Percentiles rank a stretch among this genome's conserved stretches.
phyloP scores from a whole-genome alignment of 1,140 invertebrate genomes.

The Drosophila watanabei region DNA sequence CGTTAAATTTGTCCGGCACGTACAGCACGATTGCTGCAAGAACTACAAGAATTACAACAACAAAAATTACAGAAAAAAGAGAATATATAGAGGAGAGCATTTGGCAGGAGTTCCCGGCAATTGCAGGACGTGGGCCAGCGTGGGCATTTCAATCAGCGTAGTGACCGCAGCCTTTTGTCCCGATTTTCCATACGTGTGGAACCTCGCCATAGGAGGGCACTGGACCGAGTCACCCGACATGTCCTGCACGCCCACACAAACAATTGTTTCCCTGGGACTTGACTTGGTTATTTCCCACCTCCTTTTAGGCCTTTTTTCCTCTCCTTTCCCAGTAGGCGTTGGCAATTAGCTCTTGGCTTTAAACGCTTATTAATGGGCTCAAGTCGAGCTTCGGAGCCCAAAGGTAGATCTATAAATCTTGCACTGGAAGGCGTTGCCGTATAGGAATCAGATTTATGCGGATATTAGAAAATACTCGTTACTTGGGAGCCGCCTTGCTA shows the following conservation, averaged over 20 bases:
- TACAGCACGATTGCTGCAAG: constrained; percentile 14
- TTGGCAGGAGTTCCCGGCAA: constrained; percentile 9
- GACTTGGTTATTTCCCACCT: constrained; percentile 1
- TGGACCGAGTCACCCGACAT: constrained; percentile 16
- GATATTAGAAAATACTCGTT: constrained; percentile 56
- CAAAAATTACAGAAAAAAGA: neutral
- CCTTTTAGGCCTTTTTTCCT: neutral
- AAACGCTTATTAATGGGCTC: constrained; percentile 76
- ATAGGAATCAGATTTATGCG: constrained; percentile 53
- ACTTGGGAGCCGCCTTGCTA: constrained; percentile 13
- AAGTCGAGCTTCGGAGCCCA: constrained; percentile 41
- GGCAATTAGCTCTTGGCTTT: constrained; percentile 67
- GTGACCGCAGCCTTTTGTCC: constrained; percentile 46
- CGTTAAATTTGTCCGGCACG: constrained; percentile 69
- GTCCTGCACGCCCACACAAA: constrained; percentile 56
- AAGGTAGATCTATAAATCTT: constrained; percentile 71
- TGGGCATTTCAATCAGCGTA: constrained; percentile 56
- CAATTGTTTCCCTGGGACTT: constrained; percentile 32
- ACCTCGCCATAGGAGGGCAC: constrained; percentile 56
- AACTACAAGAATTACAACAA: neutral
- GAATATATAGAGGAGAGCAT: neutral
- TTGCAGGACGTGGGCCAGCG: constrained; percentile 38
- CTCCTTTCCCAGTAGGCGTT: constrained; percentile 14
- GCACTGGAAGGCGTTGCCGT: constrained; percentile 32
- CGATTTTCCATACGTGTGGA: constrained; percentile 19